Percentiles rank a stretch among this genome's conserved stretches.
phyloP scores from a whole-genome alignment of 2,888 invertebrate genomes.

The Stomorhina lunata region DNA sequence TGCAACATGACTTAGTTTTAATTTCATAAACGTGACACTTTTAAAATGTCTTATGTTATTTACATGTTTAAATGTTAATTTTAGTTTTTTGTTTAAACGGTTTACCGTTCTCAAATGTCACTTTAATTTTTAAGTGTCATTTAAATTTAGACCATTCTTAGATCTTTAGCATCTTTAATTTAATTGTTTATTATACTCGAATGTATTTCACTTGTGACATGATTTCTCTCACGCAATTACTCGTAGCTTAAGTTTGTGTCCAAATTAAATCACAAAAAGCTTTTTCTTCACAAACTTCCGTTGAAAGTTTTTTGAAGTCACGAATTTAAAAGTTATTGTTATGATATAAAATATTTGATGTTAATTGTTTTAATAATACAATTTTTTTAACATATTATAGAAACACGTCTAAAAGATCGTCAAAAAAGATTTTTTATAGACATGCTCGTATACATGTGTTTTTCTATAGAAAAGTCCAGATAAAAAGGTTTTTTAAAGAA shows the following conservation, averaged over 20 bases:
- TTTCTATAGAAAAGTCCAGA: no score
- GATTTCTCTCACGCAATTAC: slow-evolving; percentile 52
- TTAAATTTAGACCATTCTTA: slow-evolving; percentile 33
- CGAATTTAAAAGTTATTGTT: background rate
- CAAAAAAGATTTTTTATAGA: no score
- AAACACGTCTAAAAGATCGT: no score
- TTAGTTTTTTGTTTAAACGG: background rate
- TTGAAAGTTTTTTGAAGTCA: slow-evolving; percentile 12
- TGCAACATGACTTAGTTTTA: background rate
- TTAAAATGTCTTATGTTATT: slow-evolving; percentile 9
- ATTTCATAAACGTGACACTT: slow-evolving; percentile 10
- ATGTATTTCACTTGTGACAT: background rate
- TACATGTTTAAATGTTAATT: background rate
- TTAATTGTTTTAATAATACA: background rate
- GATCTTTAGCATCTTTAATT: slow-evolving; percentile 40
- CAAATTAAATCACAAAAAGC: background rate
- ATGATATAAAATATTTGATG: background rate
- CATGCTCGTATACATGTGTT: no score
- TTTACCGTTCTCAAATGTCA: background rate
- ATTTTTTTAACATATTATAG: background rate
- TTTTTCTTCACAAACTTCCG: slow-evolving; percentile 1
- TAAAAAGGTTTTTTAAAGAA: no score
- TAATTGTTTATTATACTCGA: background rate
- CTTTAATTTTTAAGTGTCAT: slow-evolving; percentile 29
- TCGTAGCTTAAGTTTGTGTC: background rate